These are phyloP conservation scores for Tiliacea citrago DNA, from an alignment of 2,888 invertebrate genomes.

Conservation along the genomic window DNA sequence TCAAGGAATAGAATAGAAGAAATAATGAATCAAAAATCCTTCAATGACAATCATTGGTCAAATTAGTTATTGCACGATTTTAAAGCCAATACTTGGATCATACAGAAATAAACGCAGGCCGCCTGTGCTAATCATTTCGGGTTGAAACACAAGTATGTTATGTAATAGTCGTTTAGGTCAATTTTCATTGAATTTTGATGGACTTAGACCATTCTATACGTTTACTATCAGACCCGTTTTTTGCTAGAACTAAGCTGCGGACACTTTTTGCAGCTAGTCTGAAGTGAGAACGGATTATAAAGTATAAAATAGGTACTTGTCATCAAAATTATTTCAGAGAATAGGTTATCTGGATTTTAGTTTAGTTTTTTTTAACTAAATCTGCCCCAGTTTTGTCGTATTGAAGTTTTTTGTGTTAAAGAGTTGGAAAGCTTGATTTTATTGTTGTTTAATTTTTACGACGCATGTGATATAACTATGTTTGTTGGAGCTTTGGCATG, in stretches of 20 bases:
- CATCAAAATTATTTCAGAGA: background rate
- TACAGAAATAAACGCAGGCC: too few species aligned
- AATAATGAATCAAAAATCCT: too few species aligned
- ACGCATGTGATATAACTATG: background rate
- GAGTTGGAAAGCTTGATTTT: background rate
- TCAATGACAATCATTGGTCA: too few species aligned
- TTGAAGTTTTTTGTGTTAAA: background rate
- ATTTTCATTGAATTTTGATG: constrained; percentile 14
- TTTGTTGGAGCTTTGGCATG: too few species aligned
- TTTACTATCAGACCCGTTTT: constrained; percentile 15
- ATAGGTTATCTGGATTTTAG: background rate
- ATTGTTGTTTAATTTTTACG: background rate
- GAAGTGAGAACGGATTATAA: background rate
- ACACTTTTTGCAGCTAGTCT: constrained; percentile 15
- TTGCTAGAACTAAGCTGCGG: background rate
- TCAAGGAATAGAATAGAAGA: too few species aligned
- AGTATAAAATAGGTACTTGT: constrained; percentile 3
- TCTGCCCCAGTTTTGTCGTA: background rate
- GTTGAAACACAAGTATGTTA: background rate
- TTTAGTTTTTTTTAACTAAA: background rate
- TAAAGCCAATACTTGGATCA: too few species aligned
- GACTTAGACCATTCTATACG: background rate
- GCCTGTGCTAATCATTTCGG: too few species aligned
- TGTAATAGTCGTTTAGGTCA: background rate
- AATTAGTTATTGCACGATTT: too few species aligned